Evolutionary conservation across 2,113 vertebrate species (phyloP), one percentile per base, ranked within the genome.

Genomic region (Galbula dea): DNA sequence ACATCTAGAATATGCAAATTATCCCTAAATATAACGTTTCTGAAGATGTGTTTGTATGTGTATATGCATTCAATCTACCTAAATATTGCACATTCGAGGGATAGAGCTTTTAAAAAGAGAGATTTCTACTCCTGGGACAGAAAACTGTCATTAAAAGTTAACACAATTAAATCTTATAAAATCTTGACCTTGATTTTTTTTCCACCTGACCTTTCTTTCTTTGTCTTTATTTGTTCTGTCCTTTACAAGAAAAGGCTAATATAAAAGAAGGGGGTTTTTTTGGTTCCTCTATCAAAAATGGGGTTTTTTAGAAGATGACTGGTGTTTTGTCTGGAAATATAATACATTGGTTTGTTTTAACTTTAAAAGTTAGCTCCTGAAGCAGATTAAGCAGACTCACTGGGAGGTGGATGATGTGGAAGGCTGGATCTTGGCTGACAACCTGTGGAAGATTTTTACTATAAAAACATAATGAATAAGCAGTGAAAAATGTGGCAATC

Each of bases 381-480:
- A 77, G 59, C 34, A 87, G 39, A 85, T 92, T 94, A 91, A 69
- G 23, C 63, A 92, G 67, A 79, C 20, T 61, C 62, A 66, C 13
- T 55, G 61, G 72, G 67, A 87, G 63, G n/a, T n/a, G 16, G 23
- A 81, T 87, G 74, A 93, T 54, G 30, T 65, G 21, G 78, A 94
- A 92, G 11, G 10, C 27, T 93, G 57, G 49, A 68, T 95, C 71
- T 77, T 81, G 71, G 10, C 77, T 93, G 65, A 89, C 57, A 91
- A 87, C 22, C 4, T 11, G 16, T 83, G 22, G 45, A 94, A 85
- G 29, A 65, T 48, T 91, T 95, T 93, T 80, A 57, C 30, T 89
- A 34, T 52, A 72, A 75, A 95, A 90, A 71, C 77, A 9, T 69
- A 83, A 68, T 86, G 63, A 95, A 94, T 92, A 95, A 93, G 86